Evolutionary conservation across 2,888 invertebrate genomes (phyloP), one percentile per base, ranked within the genome.

Genomic region (Drosophila picticornis): DNA sequence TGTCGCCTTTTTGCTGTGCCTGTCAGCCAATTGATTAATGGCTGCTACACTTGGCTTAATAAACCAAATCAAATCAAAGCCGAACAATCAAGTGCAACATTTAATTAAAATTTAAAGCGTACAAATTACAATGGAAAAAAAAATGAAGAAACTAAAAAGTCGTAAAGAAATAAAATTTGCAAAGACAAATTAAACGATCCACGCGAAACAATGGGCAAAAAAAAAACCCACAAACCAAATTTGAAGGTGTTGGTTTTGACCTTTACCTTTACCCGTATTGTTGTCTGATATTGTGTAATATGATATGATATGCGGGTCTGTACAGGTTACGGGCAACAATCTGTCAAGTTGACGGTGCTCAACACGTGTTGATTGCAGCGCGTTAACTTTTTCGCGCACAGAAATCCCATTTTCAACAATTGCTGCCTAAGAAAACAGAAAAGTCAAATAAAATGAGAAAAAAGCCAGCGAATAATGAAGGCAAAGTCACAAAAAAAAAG

Each of bases 351-450:
- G 48, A 53, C 56, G 19, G 4, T 40, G 29, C 22, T 29, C 56
- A 31, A 80, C 69, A 70, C 80, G 88, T 80, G 84, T 73, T 82
- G 80, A 77, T 77, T 82, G 73, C 72, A 72, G 71, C 72, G 73
- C 63, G 58, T 64, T 71, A 71, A 77, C 59, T 71, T 65, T 79
- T 62, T 60, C 60, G 57, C 73, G 53, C 63, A 51, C 64, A 38
- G 6, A 36, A 40, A 40, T n/a, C 40, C 19, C n/a, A n/a, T 66
- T 79, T 79, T 40, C 10, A 36, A 36, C 34, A 68, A 55, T 64
- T 64, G 60, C 56, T 13, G 36, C 53, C 65, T 60, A 71, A 65
- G 48, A 73, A 71, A 77, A 75, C 56, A 68, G 64, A 48, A 34
- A 40, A 29, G 69, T 58, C 66, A 65, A 56, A 62, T 6, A 19